Conservation (phyloP, 2,888 invertebrate species). For the Stegana nigrithorax region DNA sequence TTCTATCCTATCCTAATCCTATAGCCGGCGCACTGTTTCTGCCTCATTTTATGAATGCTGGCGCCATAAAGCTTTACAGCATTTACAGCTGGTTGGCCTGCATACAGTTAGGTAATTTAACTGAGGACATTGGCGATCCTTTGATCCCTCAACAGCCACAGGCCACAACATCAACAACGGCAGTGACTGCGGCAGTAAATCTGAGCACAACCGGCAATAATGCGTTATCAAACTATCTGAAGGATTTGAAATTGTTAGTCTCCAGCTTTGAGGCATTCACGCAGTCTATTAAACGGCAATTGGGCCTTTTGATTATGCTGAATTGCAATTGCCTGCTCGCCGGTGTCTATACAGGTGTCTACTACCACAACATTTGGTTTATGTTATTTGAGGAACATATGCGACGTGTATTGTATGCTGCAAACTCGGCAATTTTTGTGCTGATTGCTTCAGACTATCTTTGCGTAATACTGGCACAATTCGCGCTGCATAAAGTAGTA, state of each 20-base stretch:
- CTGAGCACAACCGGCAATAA: not conserved
- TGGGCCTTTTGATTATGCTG: constrained; percentile 48
- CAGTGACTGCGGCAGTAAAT: constrained; percentile 13
- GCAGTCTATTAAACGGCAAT: constrained; percentile 41
- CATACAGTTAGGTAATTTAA: constrained; percentile 35
- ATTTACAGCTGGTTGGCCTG: constrained; percentile 45
- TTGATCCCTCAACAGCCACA: constrained; percentile 20
- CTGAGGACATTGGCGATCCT: constrained; percentile 25
- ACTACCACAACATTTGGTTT: constrained; percentile 53
- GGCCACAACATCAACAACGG: constrained; percentile 22
- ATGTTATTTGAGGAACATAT: constrained; percentile 47
- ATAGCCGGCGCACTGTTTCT: constrained; percentile 56
- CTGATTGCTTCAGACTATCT: constrained; percentile 57
- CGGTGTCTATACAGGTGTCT: constrained; percentile 48
- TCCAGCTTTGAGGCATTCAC: constrained; percentile 31
- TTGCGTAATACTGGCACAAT: constrained; percentile 45
- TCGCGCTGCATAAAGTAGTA: constrained; percentile 45
- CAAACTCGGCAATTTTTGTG: constrained; percentile 52
- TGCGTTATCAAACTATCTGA: constrained; percentile 22
- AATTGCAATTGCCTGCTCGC: constrained; percentile 57
- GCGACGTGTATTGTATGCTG: constrained; percentile 53
- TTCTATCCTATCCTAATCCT: too few relatives aligned
- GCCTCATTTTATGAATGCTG: constrained; percentile 55
- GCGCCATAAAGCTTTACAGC: constrained; percentile 41
- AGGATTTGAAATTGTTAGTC: constrained; percentile 37